Conservation (phyloP, 2,113 vertebrate genomes). For the Speoplatyrhinus poulsoni region DNA sequence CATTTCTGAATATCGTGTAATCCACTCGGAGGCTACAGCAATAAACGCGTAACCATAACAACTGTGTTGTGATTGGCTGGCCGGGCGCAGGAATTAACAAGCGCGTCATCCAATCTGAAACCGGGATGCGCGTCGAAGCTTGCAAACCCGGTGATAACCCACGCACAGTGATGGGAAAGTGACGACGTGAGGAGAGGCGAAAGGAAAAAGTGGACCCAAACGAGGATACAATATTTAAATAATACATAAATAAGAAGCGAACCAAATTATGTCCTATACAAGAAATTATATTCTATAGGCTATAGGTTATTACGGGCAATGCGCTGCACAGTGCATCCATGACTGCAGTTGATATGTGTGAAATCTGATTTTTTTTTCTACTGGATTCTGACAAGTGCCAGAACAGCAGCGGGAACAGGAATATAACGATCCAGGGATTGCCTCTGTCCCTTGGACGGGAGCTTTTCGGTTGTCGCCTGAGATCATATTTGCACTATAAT, state of each 20-base stretch:
- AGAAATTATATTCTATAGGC: background rate
- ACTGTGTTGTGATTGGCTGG: conserved; percentile 85
- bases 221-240: conserved; percentile 31
- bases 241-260: conserved; percentile 1
- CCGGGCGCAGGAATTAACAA: conserved; percentile 70
- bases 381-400: conserved; percentile 65
- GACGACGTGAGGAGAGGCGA: conserved; percentile 83
- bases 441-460: conserved; percentile 27
- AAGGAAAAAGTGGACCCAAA: conserved; percentile 72
- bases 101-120: conserved; percentile 91
- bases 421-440: conserved; percentile 39
- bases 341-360: conserved; percentile 36
- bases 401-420: conserved; percentile 42
- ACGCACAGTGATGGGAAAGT: conserved; percentile 88
- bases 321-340: conserved; percentile 27
- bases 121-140: conserved; percentile 87
- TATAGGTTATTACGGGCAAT: background rate
- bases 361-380: conserved; percentile 26
- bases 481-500: conserved; percentile 35
- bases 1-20: conserved; percentile 43
- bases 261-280: conserved; percentile 13
- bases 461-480: conserved; percentile 42
- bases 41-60: conserved; percentile 88
- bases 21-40: conserved; percentile 89
- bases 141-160: conserved; percentile 70